These are phyloP conservation scores for Tinamus guttatus DNA, from an alignment of 2,113 vertebrate species.

Conservation along the genomic window DNA sequence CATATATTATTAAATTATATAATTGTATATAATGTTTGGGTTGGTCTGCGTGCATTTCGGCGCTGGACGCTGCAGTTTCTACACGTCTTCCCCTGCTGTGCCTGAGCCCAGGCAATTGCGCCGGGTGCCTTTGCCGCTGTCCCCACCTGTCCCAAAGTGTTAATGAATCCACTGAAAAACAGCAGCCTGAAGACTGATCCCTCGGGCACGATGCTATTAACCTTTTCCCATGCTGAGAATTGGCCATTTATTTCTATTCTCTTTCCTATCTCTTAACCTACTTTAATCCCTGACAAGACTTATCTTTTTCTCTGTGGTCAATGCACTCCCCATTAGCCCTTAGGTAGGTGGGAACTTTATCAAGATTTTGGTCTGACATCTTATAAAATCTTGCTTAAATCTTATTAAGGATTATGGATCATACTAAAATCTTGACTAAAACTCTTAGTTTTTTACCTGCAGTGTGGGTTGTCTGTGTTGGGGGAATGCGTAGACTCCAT, in stretches of 20 bases:
- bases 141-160: not conserved
- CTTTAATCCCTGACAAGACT: slow-evolving; percentile 33
- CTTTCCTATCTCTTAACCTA: slow-evolving; percentile 38
- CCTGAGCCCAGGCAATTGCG: not conserved
- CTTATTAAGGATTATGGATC: not conserved
- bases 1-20: no score
- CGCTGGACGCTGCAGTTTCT: no score
- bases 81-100: not conserved
- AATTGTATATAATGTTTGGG: no score
- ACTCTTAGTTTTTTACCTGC: not conserved
- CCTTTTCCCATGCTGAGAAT: slow-evolving; percentile 33
- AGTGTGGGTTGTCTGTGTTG: no score
- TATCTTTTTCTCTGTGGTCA: not conserved
- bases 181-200: not conserved
- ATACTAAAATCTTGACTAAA: not conserved
- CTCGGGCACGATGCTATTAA: slow-evolving; percentile 43
- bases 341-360: not conserved
- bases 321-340: not conserved
- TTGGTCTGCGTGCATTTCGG: no score
- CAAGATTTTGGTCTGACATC: not conserved
- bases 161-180: slow-evolving; percentile 21
- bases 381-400: not conserved
- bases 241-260: slow-evolving; percentile 50
- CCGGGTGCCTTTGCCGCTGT: not conserved
- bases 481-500: not conserved